phyloP scores from a whole-genome alignment of 2,797 vertebrate genomes.

The Knipowitschia caucasica region DNA sequence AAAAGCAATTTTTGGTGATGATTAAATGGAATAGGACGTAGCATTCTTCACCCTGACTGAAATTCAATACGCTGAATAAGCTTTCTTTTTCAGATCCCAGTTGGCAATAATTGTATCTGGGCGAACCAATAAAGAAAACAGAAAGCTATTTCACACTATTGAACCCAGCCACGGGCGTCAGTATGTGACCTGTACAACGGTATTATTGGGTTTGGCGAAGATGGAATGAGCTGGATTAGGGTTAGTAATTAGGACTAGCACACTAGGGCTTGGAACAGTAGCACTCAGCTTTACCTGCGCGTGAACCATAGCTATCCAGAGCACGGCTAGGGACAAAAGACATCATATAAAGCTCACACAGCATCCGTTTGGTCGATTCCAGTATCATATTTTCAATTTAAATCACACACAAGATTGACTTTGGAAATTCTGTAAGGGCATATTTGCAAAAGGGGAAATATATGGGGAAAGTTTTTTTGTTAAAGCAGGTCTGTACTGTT shows the following conservation, averaged over 20 bases:
- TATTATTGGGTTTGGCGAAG: slow-evolving; percentile 30
- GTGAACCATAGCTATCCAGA: slow-evolving; percentile 76
- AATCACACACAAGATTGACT: background rate
- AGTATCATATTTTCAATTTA: background rate
- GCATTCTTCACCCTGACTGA: slow-evolving; percentile 25
- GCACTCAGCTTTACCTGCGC: slow-evolving; percentile 70
- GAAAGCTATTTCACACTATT: slow-evolving; percentile 11
- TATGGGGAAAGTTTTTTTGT: background rate
- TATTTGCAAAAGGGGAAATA: background rate
- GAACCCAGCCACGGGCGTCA: slow-evolving; percentile 14
- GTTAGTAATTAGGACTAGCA: slow-evolving; percentile 45
- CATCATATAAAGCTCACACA: slow-evolving; percentile 43
- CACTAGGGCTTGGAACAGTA: slow-evolving; percentile 25
- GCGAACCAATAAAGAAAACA: background rate
- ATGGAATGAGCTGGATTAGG: slow-evolving; percentile 33
- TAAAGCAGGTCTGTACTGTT: background rate
- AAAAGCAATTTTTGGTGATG: slow-evolving; percentile 12
- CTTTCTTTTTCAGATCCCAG: slow-evolving; percentile 14
- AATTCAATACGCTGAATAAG: slow-evolving; percentile 23
- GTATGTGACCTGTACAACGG: slow-evolving; percentile 12
- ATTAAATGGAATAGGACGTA: slow-evolving; percentile 9
- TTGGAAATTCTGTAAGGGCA: no score
- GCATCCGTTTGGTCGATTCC: slow-evolving; percentile 7
- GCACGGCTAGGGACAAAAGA: slow-evolving; percentile 76
- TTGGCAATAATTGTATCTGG: slow-evolving; percentile 4